Evolutionary conservation across 2,797 vertebrate genomes (phyloP), one percentile per base, ranked within the genome.

Genomic region (Hippocampus kuda): DNA sequence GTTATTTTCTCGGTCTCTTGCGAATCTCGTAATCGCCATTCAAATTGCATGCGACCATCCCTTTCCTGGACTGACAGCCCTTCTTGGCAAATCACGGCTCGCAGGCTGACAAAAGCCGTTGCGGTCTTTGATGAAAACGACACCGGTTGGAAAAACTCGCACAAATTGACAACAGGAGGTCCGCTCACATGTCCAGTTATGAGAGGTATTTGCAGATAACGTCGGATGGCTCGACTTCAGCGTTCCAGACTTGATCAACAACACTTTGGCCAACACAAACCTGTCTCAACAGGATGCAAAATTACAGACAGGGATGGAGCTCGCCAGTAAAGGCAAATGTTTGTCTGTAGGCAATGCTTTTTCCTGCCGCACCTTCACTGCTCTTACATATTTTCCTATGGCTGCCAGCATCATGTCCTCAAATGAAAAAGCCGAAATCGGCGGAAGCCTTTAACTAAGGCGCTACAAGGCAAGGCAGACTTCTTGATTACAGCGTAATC

Each of bases 221-320:
- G 30, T 65, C 61, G 64, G 61, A 1, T 78, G 69, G 68, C 42
- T 61, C 77, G 64, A 38, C 59, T 64, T 63, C 27, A 69, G 38
- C 4, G 70, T 26, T 61, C 63, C 75, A 79, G 75, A 74, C 75
- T 64, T 64, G 22, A 64, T 53, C 49, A 66, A 53, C 66, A 51
- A 54, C 48, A 54, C 51, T 54, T 41, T 54, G 7, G 49, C 49
- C 66, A 54, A 67, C 48, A 54, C 66, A 54, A 24, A 67, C 66
- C 49, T 86, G 89, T 80, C 84, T 82, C 77, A 78, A 89, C 89
- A 87, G 76, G 89, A 88, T 70, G 44, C 77, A 78, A 77, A 89
- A 89, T 90, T 89, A 88, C 84, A 88, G 87, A 80, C 83, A 85
- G 70, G 70, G 79, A 81, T 68, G 75, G 70, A 76, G 76, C 72